Evolutionary conservation across 2,113 vertebrate species (phyloP), one percentile per base, ranked within the genome.

Genomic region (Larimichthys polyactis): DNA sequence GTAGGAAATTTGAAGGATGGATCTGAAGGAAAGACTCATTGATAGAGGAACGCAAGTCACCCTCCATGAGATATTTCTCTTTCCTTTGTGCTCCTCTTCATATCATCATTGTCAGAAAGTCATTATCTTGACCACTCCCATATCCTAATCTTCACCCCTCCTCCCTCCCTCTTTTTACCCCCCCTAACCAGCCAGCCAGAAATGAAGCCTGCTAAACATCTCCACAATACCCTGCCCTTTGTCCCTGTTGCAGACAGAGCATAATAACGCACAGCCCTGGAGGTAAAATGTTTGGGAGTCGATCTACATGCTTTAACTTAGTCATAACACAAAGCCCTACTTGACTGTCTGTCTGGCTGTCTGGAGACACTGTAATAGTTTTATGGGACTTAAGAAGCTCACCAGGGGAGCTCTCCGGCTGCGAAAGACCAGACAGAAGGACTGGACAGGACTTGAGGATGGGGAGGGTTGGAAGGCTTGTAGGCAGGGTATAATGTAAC

Each of bases 321-420:
- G 78, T 86, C 81, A 83, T 86, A 87, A 84, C 78, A 69, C 20
- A 11, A 20, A 71, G 59, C 55, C 36, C 68, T 20, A 60, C 58
- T 78, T 43, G 62, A 46, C 71, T 78, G 63, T 6, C 65, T 87
- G 57, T 6, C 65, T 87, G 57, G 55, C 75, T 83, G 79, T 77
- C 87, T 89, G 81, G 79, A 91, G 62, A 89, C 88, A 73, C 73
- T 79, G 79, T 84, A 85, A 67, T 86, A 81, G 75, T 88, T 92
- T 89, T 81, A 88, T 52, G 20, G 77, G 85, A 79, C 74, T 71
- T 72, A 73, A 83, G 81, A 75, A 67, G 81, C 87, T 91, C 88
- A 82, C 84, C 79, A 71, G 90, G 91, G 81, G 89, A 82, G 84
- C 83, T 70, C 63, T 65, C 83, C 12, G 57, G 73, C 87, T 72